Evolutionary conservation across 2,888 invertebrate species (phyloP).

Genomic region (Acheta domesticus): DNA sequence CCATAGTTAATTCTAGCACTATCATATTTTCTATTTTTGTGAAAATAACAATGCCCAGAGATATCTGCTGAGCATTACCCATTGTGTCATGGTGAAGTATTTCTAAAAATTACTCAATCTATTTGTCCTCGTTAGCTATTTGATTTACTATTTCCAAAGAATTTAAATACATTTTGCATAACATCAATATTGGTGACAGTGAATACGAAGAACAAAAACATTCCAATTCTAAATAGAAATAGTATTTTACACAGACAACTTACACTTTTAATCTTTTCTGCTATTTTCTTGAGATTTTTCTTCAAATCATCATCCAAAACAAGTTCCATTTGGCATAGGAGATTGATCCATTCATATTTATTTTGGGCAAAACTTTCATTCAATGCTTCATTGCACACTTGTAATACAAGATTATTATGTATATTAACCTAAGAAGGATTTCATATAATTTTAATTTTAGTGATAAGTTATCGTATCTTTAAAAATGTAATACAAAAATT

Average conservation of each 20-base stretch:
- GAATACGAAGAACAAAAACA: neutral
- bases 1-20: no score
- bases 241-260: neutral
- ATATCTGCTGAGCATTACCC: no score
- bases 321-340: neutral
- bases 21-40: no score
- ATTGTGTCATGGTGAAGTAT: neutral
- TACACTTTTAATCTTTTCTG: neutral
- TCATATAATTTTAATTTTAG: neutral
- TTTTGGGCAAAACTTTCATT: conserved; percentile 19
- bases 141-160: neutral
- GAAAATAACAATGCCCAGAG: no score
- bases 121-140: neutral
- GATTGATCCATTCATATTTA: neutral
- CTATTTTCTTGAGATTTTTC: neutral
- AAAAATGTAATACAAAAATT: neutral
- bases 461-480: neutral
- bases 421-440: conserved; percentile 24
- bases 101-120: neutral
- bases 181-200: neutral
- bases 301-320: neutral
- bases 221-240: neutral
- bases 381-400: conserved; percentile 27
- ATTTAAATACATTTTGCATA: neutral
- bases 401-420: conserved; percentile 32